phyloP scores from a whole-genome alignment of 2,888 invertebrate genomes.

The Thumatha senex region DNA sequence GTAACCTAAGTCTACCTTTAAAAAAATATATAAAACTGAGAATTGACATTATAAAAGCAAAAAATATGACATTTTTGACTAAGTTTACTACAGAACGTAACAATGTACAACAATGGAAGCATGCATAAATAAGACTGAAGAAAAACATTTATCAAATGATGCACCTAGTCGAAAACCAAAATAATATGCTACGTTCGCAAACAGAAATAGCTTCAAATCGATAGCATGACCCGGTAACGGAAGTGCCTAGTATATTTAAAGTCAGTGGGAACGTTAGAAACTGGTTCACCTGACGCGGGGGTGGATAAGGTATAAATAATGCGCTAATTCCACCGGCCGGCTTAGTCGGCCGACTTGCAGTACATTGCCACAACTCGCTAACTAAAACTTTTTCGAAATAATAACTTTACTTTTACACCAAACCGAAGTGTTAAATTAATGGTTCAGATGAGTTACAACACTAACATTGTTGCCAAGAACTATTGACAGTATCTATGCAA shows the following conservation, averaged over 20 bases:
- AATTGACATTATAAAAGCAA: no score
- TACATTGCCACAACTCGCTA: conserved; percentile 48
- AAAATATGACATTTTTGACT: no score
- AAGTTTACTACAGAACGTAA: no score
- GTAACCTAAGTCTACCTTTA: no score
- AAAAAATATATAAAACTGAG: no score
- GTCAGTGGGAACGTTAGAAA: conserved; percentile 39
- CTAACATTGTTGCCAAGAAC: neutral
- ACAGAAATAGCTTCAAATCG: conserved; percentile 33
- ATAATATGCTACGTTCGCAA: conserved; percentile 18
- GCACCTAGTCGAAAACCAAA: no score
- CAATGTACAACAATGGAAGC: no score
- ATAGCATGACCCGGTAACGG: conserved; percentile 34
- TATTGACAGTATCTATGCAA: no score
- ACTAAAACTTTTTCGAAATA: conserved; percentile 40
- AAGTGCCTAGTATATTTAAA: conserved; percentile 29
- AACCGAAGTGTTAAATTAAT: conserved; percentile 23
- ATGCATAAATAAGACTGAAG: no score
- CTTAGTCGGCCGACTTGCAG: conserved; percentile 60
- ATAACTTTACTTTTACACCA: conserved; percentile 28
- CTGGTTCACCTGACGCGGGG: conserved; percentile 51
- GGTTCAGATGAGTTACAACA: conserved; percentile 9
- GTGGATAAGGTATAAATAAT: conserved; percentile 64
- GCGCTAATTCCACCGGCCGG: conserved; percentile 57
- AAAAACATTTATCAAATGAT: no score